Evolutionary conservation across 1,140 invertebrate species (phyloP).

Genomic region (Procambarus clarkii): DNA sequence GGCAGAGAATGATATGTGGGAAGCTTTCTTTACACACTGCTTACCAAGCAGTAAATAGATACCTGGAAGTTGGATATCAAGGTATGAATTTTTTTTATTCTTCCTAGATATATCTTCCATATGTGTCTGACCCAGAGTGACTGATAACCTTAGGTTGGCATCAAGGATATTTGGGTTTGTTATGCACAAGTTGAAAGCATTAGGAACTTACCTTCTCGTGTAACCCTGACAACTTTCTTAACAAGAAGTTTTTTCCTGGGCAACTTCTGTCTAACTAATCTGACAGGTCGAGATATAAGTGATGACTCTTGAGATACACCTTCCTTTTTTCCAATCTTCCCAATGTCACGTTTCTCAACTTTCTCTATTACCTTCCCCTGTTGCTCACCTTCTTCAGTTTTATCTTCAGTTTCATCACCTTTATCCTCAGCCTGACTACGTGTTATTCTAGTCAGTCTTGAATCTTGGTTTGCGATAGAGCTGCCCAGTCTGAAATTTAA

Average conservation of each 20-base stretch:
- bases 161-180: too few relatives aligned
- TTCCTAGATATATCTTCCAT: too few relatives aligned
- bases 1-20: too few relatives aligned
- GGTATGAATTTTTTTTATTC: too few relatives aligned
- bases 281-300: conserved; percentile 8
- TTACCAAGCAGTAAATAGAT: too few relatives aligned
- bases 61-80: too few relatives aligned
- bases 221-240: conserved; percentile 50
- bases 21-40: too few relatives aligned
- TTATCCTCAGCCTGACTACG: conserved; percentile 51
- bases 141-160: too few relatives aligned
- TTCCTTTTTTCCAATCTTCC: conserved; percentile 4
- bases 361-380: neutral
- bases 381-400: neutral
- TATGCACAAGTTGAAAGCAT: neutral
- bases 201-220: conserved; percentile 33
- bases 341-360: neutral
- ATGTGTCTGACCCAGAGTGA: too few relatives aligned
- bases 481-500: conserved; percentile 29
- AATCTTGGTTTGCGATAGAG: conserved; percentile 1
- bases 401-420: neutral
- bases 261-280: conserved; percentile 38
- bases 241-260: conserved; percentile 23
- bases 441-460: conserved; percentile 33
- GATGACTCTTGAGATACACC: neutral